Evolutionary conservation across 1,140 invertebrate genomes (phyloP), one percentile per base, ranked within the genome.

Genomic region (Artemia franciscana): DNA sequence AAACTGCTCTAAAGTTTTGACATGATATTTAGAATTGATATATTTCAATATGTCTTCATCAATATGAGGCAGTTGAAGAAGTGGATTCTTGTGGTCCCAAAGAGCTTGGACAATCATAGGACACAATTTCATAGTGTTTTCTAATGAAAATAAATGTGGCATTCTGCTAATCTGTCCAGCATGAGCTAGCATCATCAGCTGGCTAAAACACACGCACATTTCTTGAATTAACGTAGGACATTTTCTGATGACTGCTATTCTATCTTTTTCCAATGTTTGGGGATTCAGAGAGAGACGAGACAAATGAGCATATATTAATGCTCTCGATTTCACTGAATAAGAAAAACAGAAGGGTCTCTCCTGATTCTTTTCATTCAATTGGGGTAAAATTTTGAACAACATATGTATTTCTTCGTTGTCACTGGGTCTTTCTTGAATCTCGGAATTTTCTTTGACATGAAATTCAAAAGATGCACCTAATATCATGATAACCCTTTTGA

Each of bases 321-420:
- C 87, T 58, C 95, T 78, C 3, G 95, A 88, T 77, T 98, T 99
- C 60, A 98, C 84, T 70, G 91, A 94, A 76, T 98, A 99, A n/a
- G 84, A 77, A 64, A 86, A 84, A 73, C 90, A 94, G 21, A 98
- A 76, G 0, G 94, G 94, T 59, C 82, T 77, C 73, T 98, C 93
- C 69, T 90, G 89, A 73, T 95, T 97, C 71, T 97, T 98, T 71
- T 96, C 92, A 62, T 83, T 82, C 5, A 98, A 73, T 73, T 95
- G 88, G 7, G 84, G 82, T 51, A 98, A 73, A 67, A 91, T 84
- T 66, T 88, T 88, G 56, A 98, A 88, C 27, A 98, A 87, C 73
- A 81, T 78, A 65, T 91, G 91, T 63, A 98, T 82, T 80, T 98
- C 94, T 70, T 87, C 82, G 75, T 94, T 93, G 72, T 99, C 96